Evolutionary conservation across 92 coral and sea anemone genomes (phyloP).

Genomic region (Zoanthus solanderi): DNA sequence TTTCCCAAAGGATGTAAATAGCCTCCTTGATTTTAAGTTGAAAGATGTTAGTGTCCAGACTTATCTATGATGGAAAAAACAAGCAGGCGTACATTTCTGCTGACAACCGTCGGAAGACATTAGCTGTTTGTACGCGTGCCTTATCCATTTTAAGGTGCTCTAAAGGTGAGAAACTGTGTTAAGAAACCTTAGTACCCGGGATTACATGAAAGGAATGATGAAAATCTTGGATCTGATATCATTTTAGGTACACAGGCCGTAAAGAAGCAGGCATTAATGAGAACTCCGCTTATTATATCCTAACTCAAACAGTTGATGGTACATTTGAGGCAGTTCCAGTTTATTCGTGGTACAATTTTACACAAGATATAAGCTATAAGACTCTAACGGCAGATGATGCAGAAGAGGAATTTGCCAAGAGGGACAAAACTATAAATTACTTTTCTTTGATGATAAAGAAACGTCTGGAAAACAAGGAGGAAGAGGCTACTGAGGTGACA

Average conservation of each 20-base stretch:
- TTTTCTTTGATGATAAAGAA: conserved; percentile 96
- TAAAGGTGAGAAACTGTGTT: no score
- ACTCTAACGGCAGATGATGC: conserved; percentile 96
- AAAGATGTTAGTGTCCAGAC: no score
- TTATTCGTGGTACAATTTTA: conserved; percentile 88
- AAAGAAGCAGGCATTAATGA: conserved; percentile 94
- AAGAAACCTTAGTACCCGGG: no score
- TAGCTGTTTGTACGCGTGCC: no score
- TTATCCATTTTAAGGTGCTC: no score
- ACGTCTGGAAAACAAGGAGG: conserved; percentile 78
- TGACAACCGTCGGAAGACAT: no score
- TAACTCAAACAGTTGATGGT: conserved; percentile 94
- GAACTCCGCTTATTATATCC: conserved; percentile 91
- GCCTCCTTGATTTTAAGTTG: no score
- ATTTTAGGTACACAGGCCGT: conserved; percentile 85
- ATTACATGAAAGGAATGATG: neutral
- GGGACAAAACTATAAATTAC: conserved; percentile 91
- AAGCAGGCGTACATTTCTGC: no score
- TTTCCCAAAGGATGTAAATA: no score
- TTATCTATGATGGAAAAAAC: no score
- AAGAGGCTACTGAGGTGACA: conserved; percentile 56
- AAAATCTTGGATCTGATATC: neutral
- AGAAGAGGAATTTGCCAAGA: conserved; percentile 88
- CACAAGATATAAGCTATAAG: conserved; percentile 88
- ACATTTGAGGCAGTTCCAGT: conserved; percentile 98